Evolutionary conservation across 2,888 invertebrate species (phyloP).

Genomic region (Mesochorus sp.): DNA sequence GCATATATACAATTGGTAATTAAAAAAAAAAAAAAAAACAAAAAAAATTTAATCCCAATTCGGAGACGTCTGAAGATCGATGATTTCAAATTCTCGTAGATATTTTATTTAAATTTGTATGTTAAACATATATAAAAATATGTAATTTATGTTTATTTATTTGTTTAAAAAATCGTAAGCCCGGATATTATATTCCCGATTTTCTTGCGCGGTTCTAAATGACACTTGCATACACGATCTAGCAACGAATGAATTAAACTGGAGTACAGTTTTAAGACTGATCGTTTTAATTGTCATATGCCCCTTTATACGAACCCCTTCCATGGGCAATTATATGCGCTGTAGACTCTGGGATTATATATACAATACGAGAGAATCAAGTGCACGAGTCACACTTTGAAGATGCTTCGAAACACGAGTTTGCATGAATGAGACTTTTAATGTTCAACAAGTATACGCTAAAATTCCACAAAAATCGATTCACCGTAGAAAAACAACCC

Average conservation of each 20-base stretch:
- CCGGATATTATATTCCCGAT: background rate
- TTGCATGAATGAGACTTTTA: background rate
- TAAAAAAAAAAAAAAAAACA: background rate
- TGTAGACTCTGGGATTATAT: background rate
- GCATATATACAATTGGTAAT: conserved; percentile 75
- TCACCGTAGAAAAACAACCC: background rate
- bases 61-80: too few relatives aligned
- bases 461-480: conserved; percentile 52
- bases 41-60: background rate
- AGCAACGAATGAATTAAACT: conserved; percentile 67
- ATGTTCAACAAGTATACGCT: background rate
- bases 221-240: conserved; percentile 1
- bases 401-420: too few relatives aligned
- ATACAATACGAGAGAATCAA: background rate
- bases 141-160: too few relatives aligned
- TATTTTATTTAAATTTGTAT: too few relatives aligned
- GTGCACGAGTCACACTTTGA: background rate
- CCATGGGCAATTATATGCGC: conserved; percentile 51
- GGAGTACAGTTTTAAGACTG: conserved; percentile 76
- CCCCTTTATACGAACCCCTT: conserved; percentile 78
- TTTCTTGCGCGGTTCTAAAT: background rate
- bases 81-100: too few relatives aligned
- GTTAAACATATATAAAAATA: too few relatives aligned
- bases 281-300: conserved; percentile 79
- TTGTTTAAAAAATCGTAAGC: too few relatives aligned